Conservation (phyloP, 2,113 vertebrate genomes). For the Todiramphus chloris region DNA sequence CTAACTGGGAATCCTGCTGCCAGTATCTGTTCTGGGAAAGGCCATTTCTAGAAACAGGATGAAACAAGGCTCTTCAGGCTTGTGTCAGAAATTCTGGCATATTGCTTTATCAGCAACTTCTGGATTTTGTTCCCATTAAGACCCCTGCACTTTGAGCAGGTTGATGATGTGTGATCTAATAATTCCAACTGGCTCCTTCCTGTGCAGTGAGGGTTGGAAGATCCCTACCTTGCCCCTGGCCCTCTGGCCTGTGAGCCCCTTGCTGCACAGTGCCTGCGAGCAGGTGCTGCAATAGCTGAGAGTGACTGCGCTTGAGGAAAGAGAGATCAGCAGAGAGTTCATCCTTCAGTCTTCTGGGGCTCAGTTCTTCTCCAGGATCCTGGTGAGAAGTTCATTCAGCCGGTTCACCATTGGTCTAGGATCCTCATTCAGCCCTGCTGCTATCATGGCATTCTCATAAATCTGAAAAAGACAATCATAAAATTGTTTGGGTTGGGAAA, state of each 20-base stretch:
- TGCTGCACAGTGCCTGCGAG: background rate
- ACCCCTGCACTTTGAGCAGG: background rate
- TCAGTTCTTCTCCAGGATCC: constrained; percentile 89
- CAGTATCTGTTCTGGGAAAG: background rate
- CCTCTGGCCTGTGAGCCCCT: background rate
- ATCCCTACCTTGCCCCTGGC: background rate
- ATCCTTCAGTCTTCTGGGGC: background rate
- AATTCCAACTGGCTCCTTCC: background rate
- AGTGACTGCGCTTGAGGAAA: background rate
- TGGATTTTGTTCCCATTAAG: background rate
- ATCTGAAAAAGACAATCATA: constrained; percentile 76
- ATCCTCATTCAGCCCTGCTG: constrained; percentile 92
- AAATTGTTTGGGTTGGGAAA: background rate
- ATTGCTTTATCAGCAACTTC: background rate
- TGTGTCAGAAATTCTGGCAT: background rate
- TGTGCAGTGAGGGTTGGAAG: background rate
- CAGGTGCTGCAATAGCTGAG: background rate
- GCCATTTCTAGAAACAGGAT: background rate
- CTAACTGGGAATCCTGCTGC: background rate
- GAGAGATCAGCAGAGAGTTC: background rate
- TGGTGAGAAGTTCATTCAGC: constrained; percentile 88
- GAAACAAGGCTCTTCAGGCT: background rate
- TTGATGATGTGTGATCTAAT: background rate
- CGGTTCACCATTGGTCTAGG: constrained; percentile 92
- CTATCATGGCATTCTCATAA: constrained; percentile 97